Evolutionary conservation across 2,888 invertebrate species (phyloP), one percentile per base, ranked within the genome.

Genomic region (Mythimna pallens): DNA sequence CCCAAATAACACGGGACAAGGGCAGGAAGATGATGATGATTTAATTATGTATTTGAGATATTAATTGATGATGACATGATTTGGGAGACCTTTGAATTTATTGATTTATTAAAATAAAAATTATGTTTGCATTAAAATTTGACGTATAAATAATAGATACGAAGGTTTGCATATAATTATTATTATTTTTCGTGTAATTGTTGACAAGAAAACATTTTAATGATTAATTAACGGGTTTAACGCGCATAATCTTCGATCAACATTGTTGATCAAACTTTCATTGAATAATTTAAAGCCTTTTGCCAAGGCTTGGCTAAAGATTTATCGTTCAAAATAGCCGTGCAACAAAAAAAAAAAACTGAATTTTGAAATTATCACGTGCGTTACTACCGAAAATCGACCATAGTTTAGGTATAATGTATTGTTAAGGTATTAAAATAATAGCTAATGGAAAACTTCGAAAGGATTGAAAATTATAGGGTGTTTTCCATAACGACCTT

Each of bases 381-480:
- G 14, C 55, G 14, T 25, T 58, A 20, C 10, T 36, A 30, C 12
- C 30, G 0, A 22, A 47, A 69, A 61, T 40, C 34, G 20, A 22
- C 54, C 9, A n/a, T 30, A 30, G 30, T 30, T 3, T 30, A 30
- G 30, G 30, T 30, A 55, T 67, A 36, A 1, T 36, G n/a, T 62
- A 59, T 65, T 70, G 36, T 55, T 78, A 67, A 80, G 43, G 40
- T 65, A 65, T 36, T 40, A 54, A 65, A 54, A 67, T 76, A 57
- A 70, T 62, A 68, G 54, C 30, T 55, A 3, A 57, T 54, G 63
- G 36, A 34, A 65, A 65, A 69, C 40, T 68, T 47, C 34, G 34
- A 63, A 68, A 71, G 73, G 78, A 58, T 79, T 76, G 22, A n/a
- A 83, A 87, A 84, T 84, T 81, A 81, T 66, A 75, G 76, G 79